These are phyloP conservation scores for Temnothorax longispinosus DNA, from an alignment of 1,140 invertebrate species.

Conservation along the genomic window DNA sequence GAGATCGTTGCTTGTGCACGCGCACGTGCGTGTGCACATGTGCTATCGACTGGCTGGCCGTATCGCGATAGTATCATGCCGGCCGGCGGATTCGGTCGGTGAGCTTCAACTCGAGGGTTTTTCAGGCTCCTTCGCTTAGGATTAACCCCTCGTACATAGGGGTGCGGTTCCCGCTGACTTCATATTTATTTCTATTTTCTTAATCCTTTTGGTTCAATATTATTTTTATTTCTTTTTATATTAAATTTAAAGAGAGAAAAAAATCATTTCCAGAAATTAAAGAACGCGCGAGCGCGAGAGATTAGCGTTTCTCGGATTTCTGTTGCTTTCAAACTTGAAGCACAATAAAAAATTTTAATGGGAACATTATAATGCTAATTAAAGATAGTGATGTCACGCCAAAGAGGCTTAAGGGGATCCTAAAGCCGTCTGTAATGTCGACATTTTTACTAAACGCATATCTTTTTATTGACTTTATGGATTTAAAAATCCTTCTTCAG, in stretches of 20 bases:
- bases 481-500: too few relatives aligned
- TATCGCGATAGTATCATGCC: conserved; percentile 35
- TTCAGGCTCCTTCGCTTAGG: conserved; percentile 1
- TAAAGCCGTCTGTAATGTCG: too few relatives aligned
- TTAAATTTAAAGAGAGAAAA: background rate
- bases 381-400: background rate
- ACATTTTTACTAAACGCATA: too few relatives aligned
- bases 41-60: conserved; percentile 27
- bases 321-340: background rate
- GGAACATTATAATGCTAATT: background rate
- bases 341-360: background rate
- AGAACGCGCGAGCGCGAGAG: background rate
- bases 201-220: background rate
- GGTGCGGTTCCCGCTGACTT: background rate
- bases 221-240: background rate
- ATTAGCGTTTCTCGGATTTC: background rate
- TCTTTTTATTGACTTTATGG: too few relatives aligned
- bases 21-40: background rate
- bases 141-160: conserved; percentile 3
- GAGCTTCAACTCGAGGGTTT: conserved; percentile 36
- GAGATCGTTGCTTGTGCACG: background rate
- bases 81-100: conserved; percentile 25
- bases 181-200: conserved; percentile 14
- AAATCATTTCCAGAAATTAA: background rate
- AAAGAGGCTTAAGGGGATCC: background rate